Percentiles rank a stretch among this genome's conserved stretches.
These are phyloP conservation scores for Eidolon dupreanum DNA, from an alignment of 2,797 vertebrate species.

Conservation along the genomic window DNA sequence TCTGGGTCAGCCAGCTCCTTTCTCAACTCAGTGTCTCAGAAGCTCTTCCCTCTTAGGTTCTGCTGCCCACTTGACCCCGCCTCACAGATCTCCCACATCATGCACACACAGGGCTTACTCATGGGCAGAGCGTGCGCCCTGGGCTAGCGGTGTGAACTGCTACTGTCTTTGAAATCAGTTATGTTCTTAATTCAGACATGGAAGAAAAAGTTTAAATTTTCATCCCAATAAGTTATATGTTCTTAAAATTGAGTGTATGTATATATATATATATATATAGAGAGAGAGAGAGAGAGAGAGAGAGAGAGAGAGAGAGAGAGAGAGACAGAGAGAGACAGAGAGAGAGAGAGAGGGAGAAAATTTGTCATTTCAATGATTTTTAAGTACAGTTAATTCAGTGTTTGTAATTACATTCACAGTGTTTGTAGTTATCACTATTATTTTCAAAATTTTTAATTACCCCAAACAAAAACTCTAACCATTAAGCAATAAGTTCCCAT, in stretches of 20 bases:
- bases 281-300: no score
- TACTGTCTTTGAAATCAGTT: not conserved
- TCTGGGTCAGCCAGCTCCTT: not conserved
- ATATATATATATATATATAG: no score
- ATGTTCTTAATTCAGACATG: not conserved
- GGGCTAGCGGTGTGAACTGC: not conserved
- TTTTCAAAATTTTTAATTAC: not conserved
- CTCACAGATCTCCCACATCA: not conserved
- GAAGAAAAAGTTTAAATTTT: not conserved
- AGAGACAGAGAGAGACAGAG: no score
- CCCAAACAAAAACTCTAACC: not conserved
- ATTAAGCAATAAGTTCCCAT: not conserved
- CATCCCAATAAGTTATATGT: not conserved
- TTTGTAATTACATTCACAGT: not conserved
- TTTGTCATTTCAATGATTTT: not conserved
- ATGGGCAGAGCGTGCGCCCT: not conserved
- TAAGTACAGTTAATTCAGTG: not conserved
- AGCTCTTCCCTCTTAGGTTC: not conserved
- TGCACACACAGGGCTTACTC: not conserved
- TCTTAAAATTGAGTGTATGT: not conserved
- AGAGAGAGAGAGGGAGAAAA: not conserved
- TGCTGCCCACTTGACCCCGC: not conserved
- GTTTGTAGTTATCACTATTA: not conserved
- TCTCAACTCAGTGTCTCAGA: not conserved
- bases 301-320: not conserved